Percentiles rank a stretch among this genome's conserved stretches.
Evolutionary conservation across 1,140 invertebrate genomes (phyloP).

Genomic region (Cyrtorhinus lividipennis): DNA sequence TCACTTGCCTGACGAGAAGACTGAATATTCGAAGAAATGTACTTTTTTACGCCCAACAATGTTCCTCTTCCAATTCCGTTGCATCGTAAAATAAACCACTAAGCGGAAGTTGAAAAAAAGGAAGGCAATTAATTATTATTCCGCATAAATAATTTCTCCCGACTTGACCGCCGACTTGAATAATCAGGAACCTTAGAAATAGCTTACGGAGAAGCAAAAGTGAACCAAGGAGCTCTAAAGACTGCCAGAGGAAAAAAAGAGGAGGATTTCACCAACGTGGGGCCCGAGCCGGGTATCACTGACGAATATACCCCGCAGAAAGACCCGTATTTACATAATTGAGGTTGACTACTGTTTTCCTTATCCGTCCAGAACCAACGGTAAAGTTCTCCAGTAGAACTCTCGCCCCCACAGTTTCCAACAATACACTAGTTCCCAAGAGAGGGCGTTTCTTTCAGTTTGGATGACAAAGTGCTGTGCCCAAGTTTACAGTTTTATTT

Average conservation of each 20-base stretch:
- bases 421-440: neutral
- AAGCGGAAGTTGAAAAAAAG: neutral
- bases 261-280: neutral
- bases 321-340: constrained; percentile 1
- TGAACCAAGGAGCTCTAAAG: neutral
- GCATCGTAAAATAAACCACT: no score
- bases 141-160: neutral
- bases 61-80: no score
- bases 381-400: neutral
- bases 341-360: constrained; percentile 8
- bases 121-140: constrained; percentile 3
- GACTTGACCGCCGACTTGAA: neutral
- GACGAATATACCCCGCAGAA: neutral
- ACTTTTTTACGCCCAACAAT: no score
- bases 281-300: neutral
- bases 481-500: neutral
- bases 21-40: no score
- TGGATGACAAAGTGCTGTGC: neutral
- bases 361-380: neutral
- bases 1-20: no score
- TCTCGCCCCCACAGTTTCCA: neutral
- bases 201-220: neutral
- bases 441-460: neutral
- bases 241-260: neutral
- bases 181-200: neutral